These are phyloP conservation scores for Trichopria drosophilae DNA, from an alignment of 2,888 invertebrate genomes.

Conservation along the genomic window DNA sequence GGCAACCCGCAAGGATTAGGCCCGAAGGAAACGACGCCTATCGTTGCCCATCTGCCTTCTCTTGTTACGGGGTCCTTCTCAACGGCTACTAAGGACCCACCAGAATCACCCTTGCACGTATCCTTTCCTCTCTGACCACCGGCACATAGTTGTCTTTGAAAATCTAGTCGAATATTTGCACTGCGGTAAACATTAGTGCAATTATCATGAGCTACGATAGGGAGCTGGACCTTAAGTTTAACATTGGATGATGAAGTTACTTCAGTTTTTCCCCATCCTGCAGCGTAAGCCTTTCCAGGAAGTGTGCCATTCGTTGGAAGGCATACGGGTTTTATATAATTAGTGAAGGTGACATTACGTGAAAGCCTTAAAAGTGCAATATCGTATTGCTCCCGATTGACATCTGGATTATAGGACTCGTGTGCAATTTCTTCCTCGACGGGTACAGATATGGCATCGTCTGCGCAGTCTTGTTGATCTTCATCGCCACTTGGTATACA, in stretches of 20 bases:
- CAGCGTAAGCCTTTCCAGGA: conserved; percentile 60
- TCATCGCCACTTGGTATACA: conserved; percentile 58
- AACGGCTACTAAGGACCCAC: conserved; percentile 74
- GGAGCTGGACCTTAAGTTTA: conserved; percentile 60
- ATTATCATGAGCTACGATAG: too few relatives aligned
- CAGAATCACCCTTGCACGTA: conserved; percentile 76
- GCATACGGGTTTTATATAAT: conserved; percentile 64
- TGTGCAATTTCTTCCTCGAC: conserved; percentile 67
- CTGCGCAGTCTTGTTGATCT: conserved; percentile 60
- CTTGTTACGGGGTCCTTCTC: conserved; percentile 19
- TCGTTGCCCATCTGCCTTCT: conserved; percentile 57
- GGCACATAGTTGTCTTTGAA: conserved; percentile 72
- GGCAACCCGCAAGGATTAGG: conserved; percentile 61
- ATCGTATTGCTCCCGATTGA: conserved; percentile 66
- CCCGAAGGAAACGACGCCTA: conserved; percentile 68
- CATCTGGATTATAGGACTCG: conserved; percentile 63
- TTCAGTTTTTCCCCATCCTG: conserved; percentile 67
- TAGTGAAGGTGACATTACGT: conserved; percentile 60
- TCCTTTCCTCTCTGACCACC: conserved; percentile 71
- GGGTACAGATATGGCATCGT: conserved; percentile 63
- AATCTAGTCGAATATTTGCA: too few relatives aligned
- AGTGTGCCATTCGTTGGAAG: conserved; percentile 55
- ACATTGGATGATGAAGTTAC: conserved; percentile 57
- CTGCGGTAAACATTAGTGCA: too few relatives aligned
- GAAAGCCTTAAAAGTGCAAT: conserved; percentile 69